Evolutionary conservation across 1,140 invertebrate genomes (phyloP), one percentile per base, ranked within the genome.

Genomic region (Drosophila parabipectinata): DNA sequence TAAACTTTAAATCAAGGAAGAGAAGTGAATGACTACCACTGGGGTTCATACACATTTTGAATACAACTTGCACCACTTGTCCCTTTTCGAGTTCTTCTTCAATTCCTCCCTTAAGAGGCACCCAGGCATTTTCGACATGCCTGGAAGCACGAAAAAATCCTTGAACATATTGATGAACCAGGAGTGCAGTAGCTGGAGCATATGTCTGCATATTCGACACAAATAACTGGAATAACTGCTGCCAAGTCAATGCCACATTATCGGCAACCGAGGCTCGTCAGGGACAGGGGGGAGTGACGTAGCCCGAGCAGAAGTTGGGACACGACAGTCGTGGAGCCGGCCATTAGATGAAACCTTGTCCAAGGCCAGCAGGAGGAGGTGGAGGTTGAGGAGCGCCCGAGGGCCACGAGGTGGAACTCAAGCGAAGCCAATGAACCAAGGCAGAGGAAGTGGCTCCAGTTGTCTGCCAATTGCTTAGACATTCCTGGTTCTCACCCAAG

Each of bases 121-220:
- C 15, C 47, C 51, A 18, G 3, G 3, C 15, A 9, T 12, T 21
- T 30, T 34, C 57, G 48, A 56, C 14, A 56, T 66, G 75, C 75
- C 80, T 83, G 78, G 73, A 77, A 84, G 62, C 72, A 61, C 52
- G 79, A 87, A 87, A 87, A 87, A 87, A 87, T 87, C 83, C 83
- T 87, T 87, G 83, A 87, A 88, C 77, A 72, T 83, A 87, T 88
- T 72, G 83, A 79, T 74, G 52, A 69, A 89, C 79, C 83, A 87
- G 83, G 83, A 87, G 76, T 78, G 83, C 83, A 87, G 83, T 45
- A 74, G 54, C 64, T 51, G 41, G 41, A 80, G 80, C 64, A 68
- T 53, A 52, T 61, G 10, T 60, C 53, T 69, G 79, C 79, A 48
- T 55, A 74, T 55, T 74, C 56, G 39, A 51, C 72, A 54, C 56